Percentiles rank a stretch among this genome's conserved stretches.
phyloP scores from a whole-genome alignment of 2,888 invertebrate species.

The Leucoma salicis region DNA sequence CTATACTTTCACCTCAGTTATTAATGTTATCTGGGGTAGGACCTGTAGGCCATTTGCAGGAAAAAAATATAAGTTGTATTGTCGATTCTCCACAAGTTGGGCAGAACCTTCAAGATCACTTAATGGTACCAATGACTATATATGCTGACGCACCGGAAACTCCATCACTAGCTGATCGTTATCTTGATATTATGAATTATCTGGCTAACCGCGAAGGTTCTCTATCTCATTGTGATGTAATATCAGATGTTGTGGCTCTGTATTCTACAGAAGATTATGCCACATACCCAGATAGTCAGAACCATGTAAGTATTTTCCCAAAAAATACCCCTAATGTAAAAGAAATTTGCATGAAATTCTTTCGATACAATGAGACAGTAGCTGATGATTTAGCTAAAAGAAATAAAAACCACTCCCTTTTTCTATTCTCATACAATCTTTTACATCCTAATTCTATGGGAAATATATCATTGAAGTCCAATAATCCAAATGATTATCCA shows the following conservation, averaged over 20 bases:
- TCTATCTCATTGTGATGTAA: constrained; percentile 64
- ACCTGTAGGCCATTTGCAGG: constrained; percentile 52
- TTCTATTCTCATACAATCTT: constrained; percentile 3
- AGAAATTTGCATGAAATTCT: constrained; percentile 1
- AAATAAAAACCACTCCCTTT: constrained; percentile 9
- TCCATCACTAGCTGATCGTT: constrained; percentile 13
- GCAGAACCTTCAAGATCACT: constrained; percentile 76
- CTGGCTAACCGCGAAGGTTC: constrained; percentile 73
- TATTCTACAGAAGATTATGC: constrained; percentile 44
- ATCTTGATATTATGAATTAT: constrained; percentile 67
- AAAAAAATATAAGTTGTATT: constrained; percentile 54
- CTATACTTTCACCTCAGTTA: constrained; percentile 70
- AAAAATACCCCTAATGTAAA: constrained; percentile 45
- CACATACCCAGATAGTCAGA: constrained; percentile 51
- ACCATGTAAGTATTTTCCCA: constrained; percentile 34
- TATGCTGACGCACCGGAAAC: not conserved
- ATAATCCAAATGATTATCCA: constrained; percentile 10
- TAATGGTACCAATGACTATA: constrained; percentile 49
- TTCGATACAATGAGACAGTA: constrained; percentile 35
- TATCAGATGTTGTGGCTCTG: constrained; percentile 73
- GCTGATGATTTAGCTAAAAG: constrained; percentile 4
- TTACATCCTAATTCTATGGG: constrained; percentile 16
- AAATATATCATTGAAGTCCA: constrained; percentile 9
- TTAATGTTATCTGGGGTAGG: constrained; percentile 78
- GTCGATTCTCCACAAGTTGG: constrained; percentile 71